A percentile compares a stretch with the other conserved stretches of the same genome.
Conservation (phyloP, 1,140 invertebrate species). For the Drosophila micromelanica region DNA sequence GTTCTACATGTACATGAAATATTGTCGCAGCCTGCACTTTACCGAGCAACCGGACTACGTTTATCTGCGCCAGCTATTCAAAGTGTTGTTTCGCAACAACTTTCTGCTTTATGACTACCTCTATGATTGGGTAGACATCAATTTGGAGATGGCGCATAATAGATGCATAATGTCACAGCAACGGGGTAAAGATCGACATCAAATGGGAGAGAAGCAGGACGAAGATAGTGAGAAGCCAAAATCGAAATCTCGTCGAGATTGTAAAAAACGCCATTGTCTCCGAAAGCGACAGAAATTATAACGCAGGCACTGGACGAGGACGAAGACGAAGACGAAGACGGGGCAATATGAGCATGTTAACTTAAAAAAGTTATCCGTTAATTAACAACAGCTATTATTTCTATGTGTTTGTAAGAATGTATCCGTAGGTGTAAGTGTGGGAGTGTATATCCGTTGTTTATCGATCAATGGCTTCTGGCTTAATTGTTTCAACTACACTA, state of each 20-base stretch:
- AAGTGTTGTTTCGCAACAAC: conserved; percentile 39
- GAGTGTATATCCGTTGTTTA: conserved; percentile 32
- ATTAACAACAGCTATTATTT: conserved; percentile 9
- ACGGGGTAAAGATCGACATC: background rate
- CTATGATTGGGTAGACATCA: conserved; percentile 56
- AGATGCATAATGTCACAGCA: background rate
- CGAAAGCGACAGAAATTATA: background rate
- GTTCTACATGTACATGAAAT: conserved; percentile 97
- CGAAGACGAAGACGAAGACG: too few species aligned
- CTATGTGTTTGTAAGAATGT: background rate
- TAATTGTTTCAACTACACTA: conserved; percentile 41
- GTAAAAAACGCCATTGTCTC: background rate
- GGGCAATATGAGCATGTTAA: background rate
- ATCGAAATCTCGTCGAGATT: background rate
- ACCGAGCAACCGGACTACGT: conserved; percentile 97
- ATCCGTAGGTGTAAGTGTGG: conserved; percentile 10
- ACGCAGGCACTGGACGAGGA: background rate
- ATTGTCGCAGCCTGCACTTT: conserved; percentile 94
- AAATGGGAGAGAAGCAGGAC: background rate
- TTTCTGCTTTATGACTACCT: conserved; percentile 33
- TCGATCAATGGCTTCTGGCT: conserved; percentile 41
- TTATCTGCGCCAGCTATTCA: conserved; percentile 86
- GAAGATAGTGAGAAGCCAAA: background rate
- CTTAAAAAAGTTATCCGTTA: conserved; percentile 1
- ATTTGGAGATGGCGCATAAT: conserved; percentile 3